These are phyloP conservation scores for Ctenopoma multispine DNA, from an alignment of 2,797 vertebrate species.

Conservation along the genomic window DNA sequence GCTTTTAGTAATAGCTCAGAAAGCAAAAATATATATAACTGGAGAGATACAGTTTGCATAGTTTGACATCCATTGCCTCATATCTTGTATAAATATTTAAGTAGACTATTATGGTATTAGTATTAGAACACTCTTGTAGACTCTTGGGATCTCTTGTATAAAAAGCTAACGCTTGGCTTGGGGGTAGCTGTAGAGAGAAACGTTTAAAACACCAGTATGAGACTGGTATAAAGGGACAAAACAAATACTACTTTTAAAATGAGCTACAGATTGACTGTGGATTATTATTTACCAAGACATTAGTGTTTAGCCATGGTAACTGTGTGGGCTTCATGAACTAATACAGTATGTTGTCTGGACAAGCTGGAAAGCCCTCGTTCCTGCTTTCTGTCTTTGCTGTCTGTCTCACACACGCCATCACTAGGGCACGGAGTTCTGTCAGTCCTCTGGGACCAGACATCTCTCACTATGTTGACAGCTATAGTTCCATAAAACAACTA, in stretches of 20 bases:
- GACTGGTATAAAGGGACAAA: no score
- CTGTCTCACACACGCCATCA: constrained; percentile 33
- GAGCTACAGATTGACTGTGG: constrained; percentile 12
- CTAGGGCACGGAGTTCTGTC: constrained; percentile 32
- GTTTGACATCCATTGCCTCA: not conserved
- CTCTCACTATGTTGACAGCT: constrained; percentile 40
- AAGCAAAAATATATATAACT: not conserved
- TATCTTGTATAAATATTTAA: not conserved
- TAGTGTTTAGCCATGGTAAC: not conserved
- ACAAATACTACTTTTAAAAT: no score
- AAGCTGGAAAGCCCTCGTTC: not conserved
- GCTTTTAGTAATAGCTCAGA: not conserved
- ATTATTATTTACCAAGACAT: constrained; percentile 31
- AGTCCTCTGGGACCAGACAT: constrained; percentile 20
- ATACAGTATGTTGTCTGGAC: not conserved
- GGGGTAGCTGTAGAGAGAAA: no score
- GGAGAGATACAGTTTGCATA: no score
- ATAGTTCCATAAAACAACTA: constrained; percentile 26
- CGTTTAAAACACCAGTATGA: no score
- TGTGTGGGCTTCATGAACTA: constrained; percentile 2
- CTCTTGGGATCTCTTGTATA: no score
- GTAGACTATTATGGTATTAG: not conserved
- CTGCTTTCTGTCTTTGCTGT: constrained; percentile 1
- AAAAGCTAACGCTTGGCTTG: no score
- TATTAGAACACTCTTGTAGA: not conserved